Base-by-base conservation (phyloP, 1,140 invertebrate genomes). In the Meloidogyne floridensis region DNA sequence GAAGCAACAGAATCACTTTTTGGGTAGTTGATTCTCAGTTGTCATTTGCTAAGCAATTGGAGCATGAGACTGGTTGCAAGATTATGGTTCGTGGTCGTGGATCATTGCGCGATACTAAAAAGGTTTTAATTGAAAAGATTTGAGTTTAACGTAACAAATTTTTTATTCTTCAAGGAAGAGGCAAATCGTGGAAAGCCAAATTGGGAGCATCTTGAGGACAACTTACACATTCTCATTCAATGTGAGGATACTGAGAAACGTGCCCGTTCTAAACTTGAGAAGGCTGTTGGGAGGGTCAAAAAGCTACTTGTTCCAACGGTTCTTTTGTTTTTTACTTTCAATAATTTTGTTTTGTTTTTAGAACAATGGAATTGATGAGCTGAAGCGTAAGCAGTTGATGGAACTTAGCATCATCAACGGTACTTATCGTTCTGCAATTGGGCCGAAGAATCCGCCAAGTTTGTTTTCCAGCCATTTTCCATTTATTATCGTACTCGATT, bases 51-150 rank as follows among this genome's bases (percentile, higher is more conserved):
- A 99, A 99, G 92, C 96, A 99, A 92, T 92, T 99, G 89, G 98
- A 99, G 92, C 95, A 98, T 92, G 97, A 98, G 93, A 99, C 97
- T 87, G 96, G 97, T 87, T 99, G 98, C 92, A 99, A 99, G 94
- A 98, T 99, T 87, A 99, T 99, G 97, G 96, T 99, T 82, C 93
- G 98, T 92, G 97, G 97, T 88, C 96, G 97, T 92, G 97, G 97
- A 18, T 98, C 97, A 72, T 98, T 99, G 96, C 93, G 97, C 91
- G 97, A 99, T 91, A 98, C 98, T 93, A 96, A 97, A 92, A 99
- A 98, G 95, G 97, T 98, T 93, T 93, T 43, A 15, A 6, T 9
- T 13, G 8, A 6, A 42, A 11, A 42, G 1, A 13, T 32, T 81
- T 75, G 5, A 2, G 2, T 43, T 5, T 11, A 32, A 1, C 1